Percentiles rank a stretch among this genome's conserved stretches.
Evolutionary conservation across 2,113 vertebrate species (phyloP).

Genomic region (Peromyscus leucopus): DNA sequence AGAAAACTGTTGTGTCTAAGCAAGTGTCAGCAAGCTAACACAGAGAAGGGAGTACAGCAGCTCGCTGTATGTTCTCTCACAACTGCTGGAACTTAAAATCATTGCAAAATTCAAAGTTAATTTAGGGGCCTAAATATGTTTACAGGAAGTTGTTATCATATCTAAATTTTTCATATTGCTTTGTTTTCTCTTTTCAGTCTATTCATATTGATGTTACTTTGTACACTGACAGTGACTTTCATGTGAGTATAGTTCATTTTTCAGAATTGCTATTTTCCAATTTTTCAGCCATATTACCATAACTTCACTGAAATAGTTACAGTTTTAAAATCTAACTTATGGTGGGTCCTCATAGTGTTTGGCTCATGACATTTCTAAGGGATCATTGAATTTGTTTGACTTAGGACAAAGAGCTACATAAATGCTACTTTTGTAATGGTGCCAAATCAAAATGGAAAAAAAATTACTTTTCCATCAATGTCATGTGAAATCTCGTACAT

Average conservation of each 20-base stretch:
- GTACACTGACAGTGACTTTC: constrained; percentile 86
- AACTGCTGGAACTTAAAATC: neutral
- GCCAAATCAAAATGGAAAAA: constrained; percentile 39
- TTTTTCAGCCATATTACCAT: constrained; percentile 39
- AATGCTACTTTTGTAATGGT: constrained; percentile 17
- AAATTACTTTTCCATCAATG: constrained; percentile 3
- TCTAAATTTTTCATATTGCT: constrained; percentile 54
- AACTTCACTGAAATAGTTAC: neutral
- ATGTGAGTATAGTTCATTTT: constrained; percentile 83
- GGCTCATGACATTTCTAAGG: constrained; percentile 15
- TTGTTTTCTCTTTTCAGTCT: constrained; percentile 82
- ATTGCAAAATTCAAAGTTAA: neutral
- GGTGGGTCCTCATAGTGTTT: neutral
- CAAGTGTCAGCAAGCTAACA: neutral
- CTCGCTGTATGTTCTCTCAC: neutral
- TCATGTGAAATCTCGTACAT: neutral
- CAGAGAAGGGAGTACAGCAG: neutral
- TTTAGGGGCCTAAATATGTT: neutral
- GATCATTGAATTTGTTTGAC: neutral
- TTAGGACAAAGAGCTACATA: neutral
- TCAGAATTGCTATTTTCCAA: neutral
- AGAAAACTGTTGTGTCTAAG: neutral
- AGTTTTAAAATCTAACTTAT: constrained; percentile 45
- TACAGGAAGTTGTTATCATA: neutral
- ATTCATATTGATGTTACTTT: constrained; percentile 86